phyloP scores from a whole-genome alignment of 2,113 vertebrate species.

The Erythrocebus patas region DNA sequence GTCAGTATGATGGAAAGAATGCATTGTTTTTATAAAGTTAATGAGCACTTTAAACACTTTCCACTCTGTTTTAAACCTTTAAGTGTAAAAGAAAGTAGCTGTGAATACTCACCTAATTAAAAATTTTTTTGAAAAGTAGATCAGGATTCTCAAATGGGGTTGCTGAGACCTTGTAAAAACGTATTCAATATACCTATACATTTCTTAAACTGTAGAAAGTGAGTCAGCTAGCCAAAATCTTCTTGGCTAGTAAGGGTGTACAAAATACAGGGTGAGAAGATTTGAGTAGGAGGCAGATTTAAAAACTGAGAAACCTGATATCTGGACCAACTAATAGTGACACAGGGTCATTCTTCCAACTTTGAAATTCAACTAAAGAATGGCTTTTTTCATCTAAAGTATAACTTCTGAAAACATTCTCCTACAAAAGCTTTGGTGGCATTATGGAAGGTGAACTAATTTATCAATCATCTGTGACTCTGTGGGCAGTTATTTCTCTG shows the following conservation, averaged over 20 bases:
- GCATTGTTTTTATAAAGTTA: conserved; percentile 32
- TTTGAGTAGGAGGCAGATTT: background rate
- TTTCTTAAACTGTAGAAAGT: background rate
- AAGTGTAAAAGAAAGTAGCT: background rate
- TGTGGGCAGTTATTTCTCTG: background rate
- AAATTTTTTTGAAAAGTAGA: background rate
- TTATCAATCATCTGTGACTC: background rate
- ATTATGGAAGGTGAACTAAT: background rate
- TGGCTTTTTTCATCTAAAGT: background rate
- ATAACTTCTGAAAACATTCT: background rate
- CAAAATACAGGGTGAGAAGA: background rate
- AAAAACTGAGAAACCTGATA: background rate
- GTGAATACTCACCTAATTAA: conserved; percentile 4
- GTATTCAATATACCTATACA: background rate
- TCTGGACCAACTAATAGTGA: background rate
- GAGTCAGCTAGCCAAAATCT: background rate
- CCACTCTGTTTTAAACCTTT: conserved; percentile 4
- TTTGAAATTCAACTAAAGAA: conserved; percentile 1
- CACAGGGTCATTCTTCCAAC: background rate
- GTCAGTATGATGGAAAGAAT: background rate
- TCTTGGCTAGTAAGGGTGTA: background rate
- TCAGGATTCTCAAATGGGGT: background rate
- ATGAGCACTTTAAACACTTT: background rate
- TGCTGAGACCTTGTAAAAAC: conserved; percentile 3
- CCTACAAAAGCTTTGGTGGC: conserved; percentile 3